Percentiles rank a stretch among this genome's conserved stretches.
Conservation (phyloP, 2,797 vertebrate genomes). For the Pseudocheirus occidentalis region DNA sequence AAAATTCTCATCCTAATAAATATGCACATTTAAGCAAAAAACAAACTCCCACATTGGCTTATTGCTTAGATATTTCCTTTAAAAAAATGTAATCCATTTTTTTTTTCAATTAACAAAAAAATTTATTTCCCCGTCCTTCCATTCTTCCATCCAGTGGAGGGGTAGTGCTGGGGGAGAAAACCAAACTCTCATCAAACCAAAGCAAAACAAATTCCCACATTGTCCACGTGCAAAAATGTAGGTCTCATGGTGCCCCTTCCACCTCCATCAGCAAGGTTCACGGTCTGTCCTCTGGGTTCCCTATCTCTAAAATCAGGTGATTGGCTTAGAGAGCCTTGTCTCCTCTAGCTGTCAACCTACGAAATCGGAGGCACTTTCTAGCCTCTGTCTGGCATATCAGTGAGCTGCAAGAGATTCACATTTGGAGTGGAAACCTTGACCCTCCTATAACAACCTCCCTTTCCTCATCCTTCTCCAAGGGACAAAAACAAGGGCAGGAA, state of each 20-base stretch:
- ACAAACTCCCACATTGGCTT: background rate
- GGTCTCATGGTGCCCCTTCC: background rate
- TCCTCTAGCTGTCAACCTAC: background rate
- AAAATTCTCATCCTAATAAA: background rate
- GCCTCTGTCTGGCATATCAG: background rate
- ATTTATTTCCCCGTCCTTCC: background rate
- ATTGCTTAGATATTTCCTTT: background rate
- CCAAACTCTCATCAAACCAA: background rate
- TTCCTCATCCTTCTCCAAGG: background rate
- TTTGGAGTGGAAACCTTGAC: background rate
- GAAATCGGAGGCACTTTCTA: slow-evolving; percentile 14
- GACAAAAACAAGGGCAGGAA: background rate
- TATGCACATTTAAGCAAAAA: background rate
- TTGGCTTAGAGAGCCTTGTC: background rate
- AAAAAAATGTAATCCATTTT: background rate
- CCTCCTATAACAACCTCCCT: background rate
- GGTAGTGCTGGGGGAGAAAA: background rate
- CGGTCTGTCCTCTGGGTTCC: background rate
- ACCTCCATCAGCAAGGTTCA: background rate
- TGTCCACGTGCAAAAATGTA: background rate
- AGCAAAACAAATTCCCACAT: background rate
- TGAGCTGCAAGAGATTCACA: background rate
- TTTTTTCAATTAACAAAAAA: background rate
- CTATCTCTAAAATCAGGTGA: background rate
- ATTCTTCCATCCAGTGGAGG: background rate